A percentile compares a stretch with the other conserved stretches of the same genome.
These are phyloP conservation scores for Phylloscopus whistleri DNA, from an alignment of 2,113 vertebrate species.

Conservation along the genomic window DNA sequence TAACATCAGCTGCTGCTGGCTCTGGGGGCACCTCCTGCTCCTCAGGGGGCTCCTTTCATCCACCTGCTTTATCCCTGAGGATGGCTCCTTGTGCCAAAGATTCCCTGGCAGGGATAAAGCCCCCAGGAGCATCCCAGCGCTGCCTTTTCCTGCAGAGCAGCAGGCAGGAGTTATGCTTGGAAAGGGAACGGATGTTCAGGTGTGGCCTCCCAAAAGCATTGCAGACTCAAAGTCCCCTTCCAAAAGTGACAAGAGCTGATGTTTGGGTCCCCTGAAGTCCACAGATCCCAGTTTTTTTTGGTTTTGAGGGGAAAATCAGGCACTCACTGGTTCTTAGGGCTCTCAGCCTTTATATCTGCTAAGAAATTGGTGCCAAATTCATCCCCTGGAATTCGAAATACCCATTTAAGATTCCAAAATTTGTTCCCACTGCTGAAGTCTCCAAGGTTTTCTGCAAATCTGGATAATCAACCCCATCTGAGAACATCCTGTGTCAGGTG, in stretches of 20 bases:
- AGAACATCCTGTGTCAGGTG: not conserved
- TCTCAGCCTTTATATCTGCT: not conserved
- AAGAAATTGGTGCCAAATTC: not conserved
- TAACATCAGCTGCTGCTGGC: not conserved
- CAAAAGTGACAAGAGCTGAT: not conserved
- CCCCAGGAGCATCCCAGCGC: rapidly evolving
- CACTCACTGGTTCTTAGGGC: not conserved
- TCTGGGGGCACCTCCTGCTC: not conserved
- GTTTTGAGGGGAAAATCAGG: not conserved
- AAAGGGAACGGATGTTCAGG: not conserved
- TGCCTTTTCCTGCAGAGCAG: not conserved
- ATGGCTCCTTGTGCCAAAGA: not conserved
- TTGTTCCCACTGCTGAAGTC: not conserved
- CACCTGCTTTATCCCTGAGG: not conserved
- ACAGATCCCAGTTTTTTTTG: not conserved
- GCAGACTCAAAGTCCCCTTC: not conserved
- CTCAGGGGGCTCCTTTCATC: rapidly evolving
- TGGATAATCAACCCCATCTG: not conserved
- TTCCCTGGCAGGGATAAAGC: not conserved
- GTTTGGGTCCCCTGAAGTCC: not conserved
- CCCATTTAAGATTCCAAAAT: rapidly evolving
- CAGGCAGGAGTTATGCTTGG: not conserved
- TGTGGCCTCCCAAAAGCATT: not conserved
- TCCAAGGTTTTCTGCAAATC: not conserved
- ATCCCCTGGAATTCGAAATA: not conserved